A percentile compares a stretch with the other conserved stretches of the same genome.
phyloP scores from a whole-genome alignment of 2,888 invertebrate genomes.

The Tridacna gigas region DNA sequence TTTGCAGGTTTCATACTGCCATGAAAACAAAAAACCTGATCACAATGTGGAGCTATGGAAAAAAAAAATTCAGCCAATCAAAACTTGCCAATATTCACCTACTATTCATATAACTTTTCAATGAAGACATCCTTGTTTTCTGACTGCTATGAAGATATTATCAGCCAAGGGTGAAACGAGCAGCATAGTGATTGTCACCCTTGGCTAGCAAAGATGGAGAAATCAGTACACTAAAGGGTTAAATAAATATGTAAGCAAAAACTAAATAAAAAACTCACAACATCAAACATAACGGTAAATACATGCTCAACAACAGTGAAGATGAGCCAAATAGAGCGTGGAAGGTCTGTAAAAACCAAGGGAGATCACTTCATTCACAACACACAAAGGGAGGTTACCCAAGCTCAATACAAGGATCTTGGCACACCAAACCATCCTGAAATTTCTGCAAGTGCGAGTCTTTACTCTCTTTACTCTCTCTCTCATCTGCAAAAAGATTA shows the following conservation, averaged over 20 bases:
- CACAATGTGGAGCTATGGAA: no score
- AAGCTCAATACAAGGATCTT: slow-evolving; percentile 52
- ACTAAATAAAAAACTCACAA: slow-evolving; percentile 14
- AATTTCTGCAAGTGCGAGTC: slow-evolving; percentile 10
- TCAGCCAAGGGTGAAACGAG: no score
- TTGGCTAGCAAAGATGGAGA: no score
- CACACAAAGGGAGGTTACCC: slow-evolving; percentile 48
- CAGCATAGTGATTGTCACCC: no score
- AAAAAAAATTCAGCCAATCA: no score
- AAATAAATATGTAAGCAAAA: not conserved
- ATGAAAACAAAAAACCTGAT: no score
- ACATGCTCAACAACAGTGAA: slow-evolving; percentile 6
- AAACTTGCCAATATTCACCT: no score
- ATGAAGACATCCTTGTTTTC: no score
- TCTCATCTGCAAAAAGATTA: slow-evolving; percentile 15
- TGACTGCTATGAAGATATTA: no score
- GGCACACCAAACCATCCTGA: slow-evolving; percentile 46
- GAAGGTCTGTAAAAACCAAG: slow-evolving; percentile 4
- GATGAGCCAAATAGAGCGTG: not conserved
- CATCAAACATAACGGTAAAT: slow-evolving; percentile 6
- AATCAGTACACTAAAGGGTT: no score
- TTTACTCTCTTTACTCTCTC: slow-evolving; percentile 14
- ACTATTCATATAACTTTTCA: no score
- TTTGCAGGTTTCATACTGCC: no score
- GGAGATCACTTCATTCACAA: slow-evolving; percentile 8